phyloP scores from a whole-genome alignment of 2,113 vertebrate species.

The Menura novaehollandiae region DNA sequence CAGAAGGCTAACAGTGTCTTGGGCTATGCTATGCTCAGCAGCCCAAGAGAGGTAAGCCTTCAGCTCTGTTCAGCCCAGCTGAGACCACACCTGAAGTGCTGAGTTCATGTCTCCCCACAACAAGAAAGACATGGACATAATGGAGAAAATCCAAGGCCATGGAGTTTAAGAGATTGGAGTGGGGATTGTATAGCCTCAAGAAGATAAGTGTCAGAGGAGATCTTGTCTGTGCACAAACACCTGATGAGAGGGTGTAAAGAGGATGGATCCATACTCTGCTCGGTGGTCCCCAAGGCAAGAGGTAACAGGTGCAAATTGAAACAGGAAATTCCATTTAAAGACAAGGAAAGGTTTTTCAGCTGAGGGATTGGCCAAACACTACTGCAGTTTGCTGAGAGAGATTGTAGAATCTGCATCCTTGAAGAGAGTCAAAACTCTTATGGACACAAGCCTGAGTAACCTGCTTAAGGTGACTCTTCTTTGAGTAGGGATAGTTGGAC shows the following conservation, averaged over 20 bases:
- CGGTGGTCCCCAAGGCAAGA: not conserved
- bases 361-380: not conserved
- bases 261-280: not conserved
- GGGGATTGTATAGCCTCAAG: not conserved
- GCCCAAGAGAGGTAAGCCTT: not conserved
- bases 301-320: not conserved
- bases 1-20: not conserved
- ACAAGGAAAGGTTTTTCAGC: not conserved
- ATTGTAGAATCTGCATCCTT: not conserved
- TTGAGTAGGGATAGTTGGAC: not conserved
- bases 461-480: not conserved
- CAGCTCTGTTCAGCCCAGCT: not conserved
- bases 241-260: not conserved
- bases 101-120: not conserved
- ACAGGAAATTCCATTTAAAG: not conserved
- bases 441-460: not conserved
- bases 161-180: not conserved
- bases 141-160: not conserved
- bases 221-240: not conserved
- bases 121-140: not conserved
- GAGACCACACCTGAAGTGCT: not conserved
- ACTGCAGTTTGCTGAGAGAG: not conserved
- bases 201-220: not conserved
- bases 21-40: not conserved
- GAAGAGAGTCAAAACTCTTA: not conserved